Evolutionary conservation across 2,113 vertebrate genomes (phyloP).

Genomic region (Strigops habroptila): DNA sequence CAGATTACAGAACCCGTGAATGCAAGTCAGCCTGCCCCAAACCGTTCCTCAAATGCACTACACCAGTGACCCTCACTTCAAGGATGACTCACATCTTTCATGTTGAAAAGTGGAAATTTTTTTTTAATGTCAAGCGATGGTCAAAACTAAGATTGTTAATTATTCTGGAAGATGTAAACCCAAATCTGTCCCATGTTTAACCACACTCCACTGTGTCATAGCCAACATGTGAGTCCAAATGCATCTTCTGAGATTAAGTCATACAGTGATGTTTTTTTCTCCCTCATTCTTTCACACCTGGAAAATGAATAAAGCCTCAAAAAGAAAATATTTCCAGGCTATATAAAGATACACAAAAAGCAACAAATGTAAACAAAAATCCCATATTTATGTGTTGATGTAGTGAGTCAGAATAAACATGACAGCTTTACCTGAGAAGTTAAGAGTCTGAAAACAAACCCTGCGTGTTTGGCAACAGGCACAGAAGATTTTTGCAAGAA

Average conservation of each 20-base stretch:
- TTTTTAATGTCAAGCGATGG: not conserved
- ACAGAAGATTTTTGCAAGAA: slow-evolving; percentile 34
- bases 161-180: not conserved
- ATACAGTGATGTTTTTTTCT: not conserved
- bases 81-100: not conserved
- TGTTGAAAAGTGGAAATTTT: not conserved
- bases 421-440: slow-evolving; percentile 67
- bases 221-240: not conserved
- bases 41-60: slow-evolving; percentile 43
- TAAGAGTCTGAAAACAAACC: slow-evolving; percentile 63
- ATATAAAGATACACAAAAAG: slow-evolving; percentile 28
- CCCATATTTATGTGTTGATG: slow-evolving; percentile 46
- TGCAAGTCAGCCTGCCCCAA: not conserved
- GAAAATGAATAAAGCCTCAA: not conserved
- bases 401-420: slow-evolving; percentile 57
- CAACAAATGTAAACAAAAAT: slow-evolving; percentile 49
- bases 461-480: slow-evolving; percentile 53
- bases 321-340: not conserved
- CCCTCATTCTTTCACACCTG: not conserved
- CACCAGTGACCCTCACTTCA: not conserved
- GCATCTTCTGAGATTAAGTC: not conserved
- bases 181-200: not conserved
- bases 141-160: not conserved
- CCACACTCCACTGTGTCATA: not conserved
- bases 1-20: slow-evolving; percentile 21